Percentiles rank a stretch among this genome's conserved stretches.
Evolutionary conservation across 2,797 vertebrate species (phyloP).

Genomic region (Girardinus metallicus): DNA sequence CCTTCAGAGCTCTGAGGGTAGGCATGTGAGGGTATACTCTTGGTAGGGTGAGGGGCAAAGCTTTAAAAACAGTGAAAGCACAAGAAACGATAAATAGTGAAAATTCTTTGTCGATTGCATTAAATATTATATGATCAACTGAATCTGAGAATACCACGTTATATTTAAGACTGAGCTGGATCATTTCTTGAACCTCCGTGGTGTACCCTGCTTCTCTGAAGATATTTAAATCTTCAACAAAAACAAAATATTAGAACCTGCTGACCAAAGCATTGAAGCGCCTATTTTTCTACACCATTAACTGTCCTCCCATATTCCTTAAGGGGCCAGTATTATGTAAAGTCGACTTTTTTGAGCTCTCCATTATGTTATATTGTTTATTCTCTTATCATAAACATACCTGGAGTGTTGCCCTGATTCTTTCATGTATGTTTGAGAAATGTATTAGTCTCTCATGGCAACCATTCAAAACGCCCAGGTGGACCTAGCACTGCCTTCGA

Average conservation of each 20-base stretch:
- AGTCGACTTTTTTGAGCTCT: too few relatives aligned
- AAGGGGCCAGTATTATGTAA: too few relatives aligned
- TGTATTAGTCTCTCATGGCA: too few relatives aligned
- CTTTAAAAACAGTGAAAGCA: constrained; percentile 30
- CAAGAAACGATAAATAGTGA: background rate
- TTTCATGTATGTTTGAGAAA: too few relatives aligned
- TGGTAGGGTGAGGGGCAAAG: constrained; percentile 43
- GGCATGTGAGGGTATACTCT: constrained; percentile 23
- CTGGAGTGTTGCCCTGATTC: too few relatives aligned
- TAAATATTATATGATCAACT: background rate
- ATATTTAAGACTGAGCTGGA: background rate
- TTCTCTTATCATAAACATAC: too few relatives aligned
- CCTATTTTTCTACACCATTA: background rate
- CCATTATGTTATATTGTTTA: too few relatives aligned
- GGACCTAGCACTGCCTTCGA: too few relatives aligned
- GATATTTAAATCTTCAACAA: background rate
- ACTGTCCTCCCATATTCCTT: background rate
- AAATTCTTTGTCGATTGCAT: background rate
- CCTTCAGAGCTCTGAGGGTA: constrained; percentile 74
- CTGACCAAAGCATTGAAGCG: background rate
- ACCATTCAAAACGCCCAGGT: too few relatives aligned
- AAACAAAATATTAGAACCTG: background rate
- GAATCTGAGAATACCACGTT: background rate
- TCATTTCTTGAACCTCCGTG: background rate
- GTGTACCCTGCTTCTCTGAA: background rate